phyloP scores from a whole-genome alignment of 2,113 vertebrate genomes.

The Ctenodactylus gundi region DNA sequence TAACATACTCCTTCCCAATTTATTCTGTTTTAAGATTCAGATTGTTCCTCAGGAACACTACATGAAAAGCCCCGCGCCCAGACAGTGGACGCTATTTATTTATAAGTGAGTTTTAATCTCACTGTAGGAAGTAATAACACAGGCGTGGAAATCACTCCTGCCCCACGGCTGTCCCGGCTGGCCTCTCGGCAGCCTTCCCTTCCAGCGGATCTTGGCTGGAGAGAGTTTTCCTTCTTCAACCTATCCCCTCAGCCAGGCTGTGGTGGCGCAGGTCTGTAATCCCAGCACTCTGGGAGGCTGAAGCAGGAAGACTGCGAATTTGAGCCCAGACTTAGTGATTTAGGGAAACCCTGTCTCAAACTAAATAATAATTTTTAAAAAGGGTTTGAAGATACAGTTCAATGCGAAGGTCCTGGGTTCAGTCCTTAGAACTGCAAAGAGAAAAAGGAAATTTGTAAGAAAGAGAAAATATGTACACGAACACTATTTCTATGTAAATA shows the following conservation, averaged over 20 bases:
- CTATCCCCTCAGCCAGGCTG: not conserved
- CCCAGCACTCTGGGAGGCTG: too few relatives aligned
- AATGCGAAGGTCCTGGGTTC: too few relatives aligned
- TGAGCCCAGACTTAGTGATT: too few relatives aligned
- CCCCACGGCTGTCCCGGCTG: not conserved
- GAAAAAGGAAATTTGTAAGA: too few relatives aligned
- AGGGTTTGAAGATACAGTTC: too few relatives aligned
- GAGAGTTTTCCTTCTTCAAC: not conserved
- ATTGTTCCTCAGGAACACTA: constrained; percentile 37
- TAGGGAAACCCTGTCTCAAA: too few relatives aligned
- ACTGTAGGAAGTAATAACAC: not conserved
- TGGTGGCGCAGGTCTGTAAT: not conserved
- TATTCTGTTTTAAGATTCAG: constrained; percentile 58
- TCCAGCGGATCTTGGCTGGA: not conserved
- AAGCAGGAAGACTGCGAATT: too few relatives aligned
- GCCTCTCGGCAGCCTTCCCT: not conserved
- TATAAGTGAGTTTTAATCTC: constrained; percentile 1
- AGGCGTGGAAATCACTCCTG: not conserved
- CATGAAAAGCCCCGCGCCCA: constrained; percentile 41
- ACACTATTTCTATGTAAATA: too few relatives aligned
- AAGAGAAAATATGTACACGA: not conserved
- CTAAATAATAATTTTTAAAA: too few relatives aligned
- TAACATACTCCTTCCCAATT: constrained; percentile 63
- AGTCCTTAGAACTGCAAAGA: too few relatives aligned
- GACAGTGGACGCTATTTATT: not conserved